Evolutionary conservation across 2,113 vertebrate genomes (phyloP).

Genomic region (Hystrix cristata): DNA sequence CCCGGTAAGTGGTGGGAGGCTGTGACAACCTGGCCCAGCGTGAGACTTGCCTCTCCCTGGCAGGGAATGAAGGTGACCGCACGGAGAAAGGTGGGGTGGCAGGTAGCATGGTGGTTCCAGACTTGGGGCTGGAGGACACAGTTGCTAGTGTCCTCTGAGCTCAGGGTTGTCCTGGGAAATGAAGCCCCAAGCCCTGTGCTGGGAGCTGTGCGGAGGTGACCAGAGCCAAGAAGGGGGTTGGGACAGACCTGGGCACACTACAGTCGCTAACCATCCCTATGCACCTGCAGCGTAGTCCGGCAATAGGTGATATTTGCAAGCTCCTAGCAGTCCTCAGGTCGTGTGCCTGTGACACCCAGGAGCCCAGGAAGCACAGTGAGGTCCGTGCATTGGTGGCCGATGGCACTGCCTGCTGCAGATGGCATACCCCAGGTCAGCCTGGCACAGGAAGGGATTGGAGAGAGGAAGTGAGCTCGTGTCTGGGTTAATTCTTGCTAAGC

Average conservation of each 20-base stretch:
- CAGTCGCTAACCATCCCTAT: not conserved
- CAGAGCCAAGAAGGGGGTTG: not conserved
- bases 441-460: not conserved
- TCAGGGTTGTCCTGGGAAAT: not conserved
- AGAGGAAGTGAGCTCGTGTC: not conserved
- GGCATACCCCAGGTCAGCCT: too few relatives aligned
- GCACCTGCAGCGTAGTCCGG: accelerated
- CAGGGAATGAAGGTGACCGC: accelerated
- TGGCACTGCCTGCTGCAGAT: not conserved
- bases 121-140: not conserved
- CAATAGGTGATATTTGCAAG: not conserved
- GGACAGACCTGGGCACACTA: too few relatives aligned
- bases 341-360: not conserved
- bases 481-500: not conserved
- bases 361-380: not conserved
- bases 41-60: not conserved
- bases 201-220: not conserved
- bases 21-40: not conserved
- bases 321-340: not conserved
- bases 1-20: not conserved
- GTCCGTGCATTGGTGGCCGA: not conserved
- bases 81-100: not conserved
- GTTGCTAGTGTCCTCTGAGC: not conserved
- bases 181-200: not conserved
- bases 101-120: not conserved